Base-by-base conservation (phyloP, 2,113 vertebrate genomes). In the Vimba vimba region DNA sequence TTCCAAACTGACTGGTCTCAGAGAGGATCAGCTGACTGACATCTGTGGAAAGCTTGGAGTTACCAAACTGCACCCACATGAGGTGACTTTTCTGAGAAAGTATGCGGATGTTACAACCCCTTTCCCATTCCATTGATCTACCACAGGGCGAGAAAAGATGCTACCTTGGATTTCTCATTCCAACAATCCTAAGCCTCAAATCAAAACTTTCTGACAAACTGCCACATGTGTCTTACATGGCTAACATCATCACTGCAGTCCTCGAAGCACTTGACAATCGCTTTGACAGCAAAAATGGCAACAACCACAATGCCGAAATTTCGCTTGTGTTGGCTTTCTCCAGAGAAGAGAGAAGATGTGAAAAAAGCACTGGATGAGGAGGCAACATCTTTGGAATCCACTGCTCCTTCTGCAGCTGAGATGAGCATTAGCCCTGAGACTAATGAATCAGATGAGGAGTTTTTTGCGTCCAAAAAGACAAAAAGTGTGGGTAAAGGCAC, bases 141-240 rank as follows among this genome's bases (percentile, higher is more conserved):
- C 66, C 84, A 3, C 80, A 86, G 50, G 85, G 84, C 1, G 81
- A 88, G 59, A 86, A 82, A 7, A 86, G 73, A 25, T 83, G 85
- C 36, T 83, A 73, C 50, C 80, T 83, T 27, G 62, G 74, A 21
- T 82, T 77, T 62, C 52, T 85, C 19, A 76, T 86, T 30, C 73
- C 79, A 0, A 88, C 84, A 5, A n/a, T 86, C 23, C 39, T 83
- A 7, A 78, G 59, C 47, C 73, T 86, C 4, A 83, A 88, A 43
- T 36, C 68, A 1, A 85, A 82, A 43, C 43, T 75, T 1, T 74
- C 52, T 62, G 27, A 27, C 27, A 27, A 27, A 27, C 27, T 27
- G 27, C 27, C 27, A 27, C 27, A 27, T 27, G 27, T 81, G 30
- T 6, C 11, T 21, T 74, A 27, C 27, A 27, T 27, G 27, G 27